phyloP scores from a whole-genome alignment of 1,140 invertebrate genomes.

The Drosophila parabipectinata region DNA sequence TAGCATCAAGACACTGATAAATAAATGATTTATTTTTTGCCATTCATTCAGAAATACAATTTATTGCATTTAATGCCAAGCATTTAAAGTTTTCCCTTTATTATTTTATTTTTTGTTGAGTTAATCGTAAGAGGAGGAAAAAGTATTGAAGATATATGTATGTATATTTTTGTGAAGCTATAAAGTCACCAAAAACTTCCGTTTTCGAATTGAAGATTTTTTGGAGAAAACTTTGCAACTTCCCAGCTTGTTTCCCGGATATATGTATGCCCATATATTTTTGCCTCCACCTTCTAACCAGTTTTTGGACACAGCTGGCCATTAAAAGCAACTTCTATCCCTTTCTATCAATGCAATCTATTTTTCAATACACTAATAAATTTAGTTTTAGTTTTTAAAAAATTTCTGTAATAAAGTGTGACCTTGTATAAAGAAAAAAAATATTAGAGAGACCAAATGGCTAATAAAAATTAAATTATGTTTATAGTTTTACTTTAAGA shows the following conservation, averaged over 20 bases:
- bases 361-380: not conserved
- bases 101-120: not conserved
- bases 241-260: constrained; percentile 35
- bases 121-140: constrained; percentile 2
- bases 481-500: not conserved
- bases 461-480: no score
- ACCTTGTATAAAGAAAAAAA: not conserved
- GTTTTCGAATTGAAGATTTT: constrained; percentile 39
- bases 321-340: constrained; percentile 33
- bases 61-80: not conserved
- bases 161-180: constrained; percentile 17
- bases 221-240: constrained; percentile 30
- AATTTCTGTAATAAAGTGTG: not conserved
- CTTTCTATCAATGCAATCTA: not conserved
- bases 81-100: constrained; percentile 12
- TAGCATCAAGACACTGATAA: not conserved
- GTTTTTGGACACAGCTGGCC: constrained; percentile 39
- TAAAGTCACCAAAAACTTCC: constrained; percentile 33
- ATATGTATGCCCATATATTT: not conserved
- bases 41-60: constrained; percentile 1
- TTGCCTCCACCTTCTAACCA: not conserved
- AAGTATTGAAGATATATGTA: not conserved
- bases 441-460: no score
- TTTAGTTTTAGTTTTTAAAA: not conserved
- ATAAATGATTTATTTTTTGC: constrained; percentile 1